Conservation (phyloP, 2,113 vertebrate species). For the Cynoglossus semilaevis region DNA sequence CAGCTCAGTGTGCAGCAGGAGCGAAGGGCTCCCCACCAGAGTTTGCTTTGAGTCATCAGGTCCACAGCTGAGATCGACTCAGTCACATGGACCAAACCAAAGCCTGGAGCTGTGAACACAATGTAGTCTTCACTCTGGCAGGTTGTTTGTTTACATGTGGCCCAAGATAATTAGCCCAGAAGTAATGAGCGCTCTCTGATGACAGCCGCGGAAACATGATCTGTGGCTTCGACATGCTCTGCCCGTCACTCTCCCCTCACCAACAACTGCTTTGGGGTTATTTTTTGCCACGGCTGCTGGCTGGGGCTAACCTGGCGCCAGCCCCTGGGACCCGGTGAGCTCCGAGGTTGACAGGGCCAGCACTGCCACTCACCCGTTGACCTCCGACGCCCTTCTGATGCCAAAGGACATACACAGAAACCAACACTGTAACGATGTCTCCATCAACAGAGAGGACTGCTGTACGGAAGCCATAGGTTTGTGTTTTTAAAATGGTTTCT, state of each 20-base stretch:
- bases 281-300: conserved; percentile 74
- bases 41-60: conserved; percentile 1
- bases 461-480: conserved; percentile 16
- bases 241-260: conserved; percentile 72
- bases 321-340: conserved; percentile 62
- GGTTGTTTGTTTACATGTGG: conserved; percentile 76
- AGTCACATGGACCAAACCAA: conserved; percentile 20
- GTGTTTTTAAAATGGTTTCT: background rate
- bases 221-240: conserved; percentile 66
- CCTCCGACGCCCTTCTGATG: conserved; percentile 52
- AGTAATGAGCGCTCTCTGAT: conserved; percentile 80
- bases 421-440: conserved; percentile 37
- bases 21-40: conserved; percentile 1
- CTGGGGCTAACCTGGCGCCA: conserved; percentile 74
- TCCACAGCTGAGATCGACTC: conserved; percentile 22
- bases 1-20: background rate
- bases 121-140: conserved; percentile 59
- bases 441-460: conserved; percentile 6
- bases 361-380: conserved; percentile 67
- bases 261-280: conserved; percentile 77
- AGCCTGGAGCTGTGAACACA: conserved; percentile 56
- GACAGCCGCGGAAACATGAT: conserved; percentile 79
- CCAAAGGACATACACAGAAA: conserved; percentile 53
- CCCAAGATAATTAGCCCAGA: conserved; percentile 79
- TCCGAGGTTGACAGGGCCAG: conserved; percentile 59